phyloP scores from a whole-genome alignment of 2,888 invertebrate species.

The Diabrotica balteata region DNA sequence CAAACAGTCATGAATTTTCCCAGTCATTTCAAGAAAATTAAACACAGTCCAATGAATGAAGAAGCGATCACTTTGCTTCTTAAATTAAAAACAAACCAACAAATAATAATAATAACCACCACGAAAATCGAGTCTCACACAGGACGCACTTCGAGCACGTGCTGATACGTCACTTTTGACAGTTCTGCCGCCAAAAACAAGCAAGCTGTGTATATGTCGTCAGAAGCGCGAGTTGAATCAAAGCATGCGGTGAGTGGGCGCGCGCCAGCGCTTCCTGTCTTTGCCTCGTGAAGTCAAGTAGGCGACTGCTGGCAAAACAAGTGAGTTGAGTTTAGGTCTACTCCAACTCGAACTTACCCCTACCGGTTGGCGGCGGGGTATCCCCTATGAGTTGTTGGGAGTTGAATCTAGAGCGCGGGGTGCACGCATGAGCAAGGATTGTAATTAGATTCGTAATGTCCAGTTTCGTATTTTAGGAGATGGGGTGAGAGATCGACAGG shows the following conservation, averaged over 20 bases:
- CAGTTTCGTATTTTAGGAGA: slow-evolving; percentile 58
- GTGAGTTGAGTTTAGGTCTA: slow-evolving; percentile 48
- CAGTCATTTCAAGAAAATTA: slow-evolving; percentile 22
- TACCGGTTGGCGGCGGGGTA: slow-evolving; percentile 55
- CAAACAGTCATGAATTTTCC: slow-evolving; percentile 31
- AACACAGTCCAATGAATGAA: slow-evolving; percentile 2
- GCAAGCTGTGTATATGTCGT: slow-evolving; percentile 8
- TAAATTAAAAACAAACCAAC: slow-evolving; percentile 2
- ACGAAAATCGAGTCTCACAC: slow-evolving; percentile 9
- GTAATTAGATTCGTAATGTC: slow-evolving; percentile 65
- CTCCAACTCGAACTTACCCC: slow-evolving; percentile 54
- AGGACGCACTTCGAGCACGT: slow-evolving; percentile 20
- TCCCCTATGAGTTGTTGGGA: slow-evolving; percentile 53
- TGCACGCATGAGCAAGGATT: slow-evolving; percentile 63
- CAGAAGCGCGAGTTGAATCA: slow-evolving; percentile 29
- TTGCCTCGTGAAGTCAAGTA: slow-evolving; percentile 45
- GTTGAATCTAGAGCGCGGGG: slow-evolving; percentile 53
- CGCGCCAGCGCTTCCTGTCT: slow-evolving; percentile 38
- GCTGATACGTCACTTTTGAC: slow-evolving; percentile 18
- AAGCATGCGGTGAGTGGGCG: slow-evolving; percentile 37
- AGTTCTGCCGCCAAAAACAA: slow-evolving; percentile 16
- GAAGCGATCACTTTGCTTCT: background rate
- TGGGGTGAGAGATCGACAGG: slow-evolving; percentile 34
- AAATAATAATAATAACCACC: slow-evolving; percentile 7
- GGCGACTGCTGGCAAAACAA: slow-evolving; percentile 46